Base-by-base conservation (phyloP, 2,888 invertebrate species). In the Galerucella nymphaeae region DNA sequence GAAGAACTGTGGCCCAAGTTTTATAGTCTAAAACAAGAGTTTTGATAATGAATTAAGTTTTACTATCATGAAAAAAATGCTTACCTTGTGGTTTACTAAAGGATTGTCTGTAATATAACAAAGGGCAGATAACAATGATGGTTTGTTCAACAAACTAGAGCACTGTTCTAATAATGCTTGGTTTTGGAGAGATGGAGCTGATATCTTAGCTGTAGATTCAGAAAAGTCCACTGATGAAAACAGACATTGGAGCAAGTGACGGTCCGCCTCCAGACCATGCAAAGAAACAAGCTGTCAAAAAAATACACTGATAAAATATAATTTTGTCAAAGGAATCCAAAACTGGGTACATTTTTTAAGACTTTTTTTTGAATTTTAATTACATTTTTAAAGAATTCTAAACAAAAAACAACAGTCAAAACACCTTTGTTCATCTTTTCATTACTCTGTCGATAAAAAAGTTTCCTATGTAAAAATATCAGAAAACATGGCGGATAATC, bases 261-360 rank as follows among this genome's bases (percentile, higher is more conserved):
- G 93, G 90, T 97, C 97, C 89, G 97, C 97, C 92, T 97, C 97
- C 90, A 96, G 92, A 88, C 97, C 97, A 92, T 96, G 94, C 86
- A 93, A 91, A 89, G 91, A 91, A 85, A 96, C 93, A 89, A 97
- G 91, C 97, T 97, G 81, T 80, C 76, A 82, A 80, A 88, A 76
- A 86, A 86, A 84, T 81, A 83, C 80, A 84, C 81, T 81, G 81
- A 73, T 76, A 66, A 71, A 61, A 65, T 65, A 64, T 50, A 72
- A 76, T 76, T 75, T 75, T 73, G 73, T 69, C 69, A 73, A 74
- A 72, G 48, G 30, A 66, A 59, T 68, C 64, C 66, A 65, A 69
- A 70, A 48, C 67, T 70, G 65, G 66, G 70, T 62, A 65, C 74
- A 74, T 75, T 68, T 66, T 69, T 75, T 53, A 16, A 38, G 58